Evolutionary conservation across 1,140 invertebrate genomes (phyloP).

Genomic region (Geopemphigus sp.): DNA sequence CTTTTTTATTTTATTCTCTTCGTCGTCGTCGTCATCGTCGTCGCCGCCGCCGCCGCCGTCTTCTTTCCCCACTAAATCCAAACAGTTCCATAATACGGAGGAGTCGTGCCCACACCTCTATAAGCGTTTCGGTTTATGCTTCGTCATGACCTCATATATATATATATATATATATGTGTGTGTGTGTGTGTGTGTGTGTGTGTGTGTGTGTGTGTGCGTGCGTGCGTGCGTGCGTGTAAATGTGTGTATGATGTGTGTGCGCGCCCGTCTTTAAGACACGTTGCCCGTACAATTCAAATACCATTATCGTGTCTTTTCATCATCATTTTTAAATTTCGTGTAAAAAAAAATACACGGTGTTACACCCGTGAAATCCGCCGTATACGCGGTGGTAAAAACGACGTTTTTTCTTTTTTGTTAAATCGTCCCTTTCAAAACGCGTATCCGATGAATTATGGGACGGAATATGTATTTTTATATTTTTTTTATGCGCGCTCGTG

Average conservation of each 20-base stretch:
- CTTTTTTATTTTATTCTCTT: constrained; percentile 2
- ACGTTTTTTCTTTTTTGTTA: constrained; percentile 20
- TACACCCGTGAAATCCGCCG: constrained; percentile 38
- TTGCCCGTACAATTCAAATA: constrained; percentile 42
- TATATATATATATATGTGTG: too few relatives aligned
- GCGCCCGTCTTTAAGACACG: constrained; percentile 41
- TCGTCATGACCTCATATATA: constrained; percentile 46
- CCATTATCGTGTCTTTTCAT: constrained; percentile 49
- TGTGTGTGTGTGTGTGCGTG: too few relatives aligned
- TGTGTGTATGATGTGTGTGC: too few relatives aligned
- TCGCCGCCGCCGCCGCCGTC: neutral
- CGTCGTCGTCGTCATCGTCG: neutral
- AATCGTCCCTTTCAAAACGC: constrained; percentile 44
- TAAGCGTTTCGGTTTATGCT: constrained; percentile 49
- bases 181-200: neutral
- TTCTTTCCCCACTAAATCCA: constrained; percentile 31
- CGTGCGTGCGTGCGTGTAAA: neutral
- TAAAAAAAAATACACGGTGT: constrained; percentile 37
- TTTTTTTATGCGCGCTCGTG: too few relatives aligned
- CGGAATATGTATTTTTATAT: constrained; percentile 23
- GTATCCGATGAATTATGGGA: constrained; percentile 45
- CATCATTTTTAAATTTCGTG: constrained; percentile 48
- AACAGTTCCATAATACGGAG: constrained; percentile 9
- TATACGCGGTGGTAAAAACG: constrained; percentile 15
- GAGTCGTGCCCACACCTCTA: constrained; percentile 48